A percentile compares a stretch with the other conserved stretches of the same genome.
These are phyloP conservation scores for Brienomyrus longianalis DNA, from an alignment of 2,113 vertebrate species.

Conservation along the genomic window DNA sequence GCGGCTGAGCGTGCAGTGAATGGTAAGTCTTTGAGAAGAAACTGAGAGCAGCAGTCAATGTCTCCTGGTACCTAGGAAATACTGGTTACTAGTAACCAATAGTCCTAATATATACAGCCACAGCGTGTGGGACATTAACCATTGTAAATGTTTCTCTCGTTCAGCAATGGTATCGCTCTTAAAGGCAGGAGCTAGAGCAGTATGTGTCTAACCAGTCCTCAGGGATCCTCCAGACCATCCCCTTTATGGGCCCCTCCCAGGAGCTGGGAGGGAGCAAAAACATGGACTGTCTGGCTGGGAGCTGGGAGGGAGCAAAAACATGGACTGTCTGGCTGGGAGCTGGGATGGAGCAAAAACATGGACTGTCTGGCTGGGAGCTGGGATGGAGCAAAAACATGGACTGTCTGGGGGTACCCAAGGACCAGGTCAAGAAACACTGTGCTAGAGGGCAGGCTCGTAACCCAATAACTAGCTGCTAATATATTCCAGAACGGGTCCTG, in stretches of 20 bases:
- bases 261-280: too few relatives aligned
- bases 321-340: too few relatives aligned
- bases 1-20: background rate
- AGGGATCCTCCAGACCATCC: too few relatives aligned
- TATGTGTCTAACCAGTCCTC: too few relatives aligned
- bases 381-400: too few relatives aligned
- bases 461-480: background rate
- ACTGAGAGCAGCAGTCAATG: background rate
- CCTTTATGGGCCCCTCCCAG: too few relatives aligned
- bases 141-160: background rate
- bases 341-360: too few relatives aligned
- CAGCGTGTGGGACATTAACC: background rate
- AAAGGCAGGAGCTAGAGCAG: background rate
- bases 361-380: too few relatives aligned
- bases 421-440: background rate
- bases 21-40: background rate
- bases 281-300: too few relatives aligned
- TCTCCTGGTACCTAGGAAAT: background rate
- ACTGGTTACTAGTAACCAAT: background rate
- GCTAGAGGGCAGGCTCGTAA: background rate
- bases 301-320: too few relatives aligned
- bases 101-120: background rate
- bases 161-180: background rate
- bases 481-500: background rate
- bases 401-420: too few relatives aligned